Evolutionary conservation across 2,113 vertebrate species (phyloP).

Genomic region (Hiodon alosoides): DNA sequence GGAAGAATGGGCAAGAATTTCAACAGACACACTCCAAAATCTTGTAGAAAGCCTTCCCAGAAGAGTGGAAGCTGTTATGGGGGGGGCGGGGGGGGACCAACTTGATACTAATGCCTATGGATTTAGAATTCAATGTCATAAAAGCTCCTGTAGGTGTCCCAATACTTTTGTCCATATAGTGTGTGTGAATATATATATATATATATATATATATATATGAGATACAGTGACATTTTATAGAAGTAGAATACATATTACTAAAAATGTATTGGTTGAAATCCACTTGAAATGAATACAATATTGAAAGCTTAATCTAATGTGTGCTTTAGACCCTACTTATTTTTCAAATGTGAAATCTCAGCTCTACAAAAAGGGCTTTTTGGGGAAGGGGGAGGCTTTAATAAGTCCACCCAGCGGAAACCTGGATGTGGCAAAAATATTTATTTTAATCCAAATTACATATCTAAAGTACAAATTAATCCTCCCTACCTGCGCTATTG

Average conservation of each 20-base stretch:
- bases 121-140: too few relatives aligned
- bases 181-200: neutral
- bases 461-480: slow-evolving; percentile 25
- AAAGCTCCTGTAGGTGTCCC: too few relatives aligned
- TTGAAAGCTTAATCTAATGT: neutral
- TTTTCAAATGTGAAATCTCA: neutral
- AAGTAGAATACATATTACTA: neutral
- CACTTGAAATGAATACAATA: slow-evolving; percentile 11
- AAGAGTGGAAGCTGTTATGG: too few relatives aligned
- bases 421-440: slow-evolving; percentile 19
- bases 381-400: neutral
- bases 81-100: too few relatives aligned
- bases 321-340: neutral
- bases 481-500: slow-evolving; percentile 23
- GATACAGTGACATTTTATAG: neutral
- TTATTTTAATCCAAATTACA: slow-evolving; percentile 18
- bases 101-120: too few relatives aligned
- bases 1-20: too few relatives aligned
- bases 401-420: slow-evolving; percentile 8
- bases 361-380: slow-evolving; percentile 3
- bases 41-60: too few relatives aligned
- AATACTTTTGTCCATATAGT: neutral
- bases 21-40: too few relatives aligned
- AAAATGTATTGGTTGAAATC: neutral
- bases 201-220: neutral